Evolutionary conservation across 2,797 vertebrate genomes (phyloP).

Genomic region (Sciurus vulgaris): DNA sequence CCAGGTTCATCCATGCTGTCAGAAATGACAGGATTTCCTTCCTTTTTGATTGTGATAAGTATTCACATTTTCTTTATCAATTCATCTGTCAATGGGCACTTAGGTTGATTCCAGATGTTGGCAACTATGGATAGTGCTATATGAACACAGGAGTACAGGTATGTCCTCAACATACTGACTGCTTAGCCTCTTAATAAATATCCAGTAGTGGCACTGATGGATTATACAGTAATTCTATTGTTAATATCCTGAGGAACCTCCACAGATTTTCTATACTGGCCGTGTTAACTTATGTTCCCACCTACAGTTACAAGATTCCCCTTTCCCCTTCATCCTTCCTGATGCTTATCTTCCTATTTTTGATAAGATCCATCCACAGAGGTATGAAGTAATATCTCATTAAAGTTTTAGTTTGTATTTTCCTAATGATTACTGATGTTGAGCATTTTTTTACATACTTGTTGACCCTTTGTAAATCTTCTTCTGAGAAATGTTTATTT

Average conservation of each 20-base stretch:
- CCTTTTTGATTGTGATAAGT: not conserved
- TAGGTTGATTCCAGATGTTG: not conserved
- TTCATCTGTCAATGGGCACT: not conserved
- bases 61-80: too few species aligned
- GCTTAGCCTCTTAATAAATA: not conserved
- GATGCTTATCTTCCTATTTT: not conserved
- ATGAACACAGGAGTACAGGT: not conserved
- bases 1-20: not conserved
- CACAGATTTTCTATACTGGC: not conserved
- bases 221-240: not conserved
- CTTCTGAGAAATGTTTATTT: constrained; percentile 4
- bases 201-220: not conserved
- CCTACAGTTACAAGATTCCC: not conserved
- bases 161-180: not conserved
- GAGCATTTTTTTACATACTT: not conserved
- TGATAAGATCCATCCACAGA: not conserved
- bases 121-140: too few species aligned
- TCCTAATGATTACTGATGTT: not conserved
- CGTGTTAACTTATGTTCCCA: not conserved
- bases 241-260: not conserved
- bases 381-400: not conserved
- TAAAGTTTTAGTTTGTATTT: not conserved
- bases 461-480: not conserved
- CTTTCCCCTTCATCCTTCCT: not conserved
- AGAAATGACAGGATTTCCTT: not conserved